Conservation (phyloP, 2,797 vertebrate species). For the Pipistrellus nathusii region DNA sequence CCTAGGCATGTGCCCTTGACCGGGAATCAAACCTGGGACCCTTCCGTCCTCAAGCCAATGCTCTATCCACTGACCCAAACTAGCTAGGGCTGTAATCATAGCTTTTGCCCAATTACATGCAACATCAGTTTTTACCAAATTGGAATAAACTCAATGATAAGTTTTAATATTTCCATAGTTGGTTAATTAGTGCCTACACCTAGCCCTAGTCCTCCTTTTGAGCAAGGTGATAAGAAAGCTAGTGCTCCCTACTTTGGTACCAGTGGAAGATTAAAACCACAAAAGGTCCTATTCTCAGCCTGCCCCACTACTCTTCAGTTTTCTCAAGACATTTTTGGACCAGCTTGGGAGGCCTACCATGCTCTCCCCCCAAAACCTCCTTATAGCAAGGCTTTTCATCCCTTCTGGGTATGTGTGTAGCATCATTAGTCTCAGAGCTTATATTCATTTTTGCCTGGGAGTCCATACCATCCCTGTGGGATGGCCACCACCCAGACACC, state of each 20-base stretch:
- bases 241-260: background rate
- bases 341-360: background rate
- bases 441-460: background rate
- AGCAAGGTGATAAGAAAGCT: background rate
- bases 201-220: background rate
- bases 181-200: background rate
- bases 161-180: constrained; percentile 40
- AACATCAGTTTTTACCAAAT: background rate
- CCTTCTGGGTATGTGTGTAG: too few species aligned
- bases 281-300: background rate
- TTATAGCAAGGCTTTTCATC: background rate
- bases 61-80: too few species aligned
- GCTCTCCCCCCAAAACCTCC: background rate
- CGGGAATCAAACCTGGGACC: too few species aligned
- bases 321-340: background rate
- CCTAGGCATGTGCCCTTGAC: too few species aligned
- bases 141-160: constrained; percentile 2
- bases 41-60: too few species aligned
- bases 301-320: background rate
- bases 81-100: background rate
- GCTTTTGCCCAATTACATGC: background rate
- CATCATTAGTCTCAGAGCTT: background rate
- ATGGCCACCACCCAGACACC: background rate
- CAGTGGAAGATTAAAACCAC: background rate
- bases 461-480: background rate